Base-by-base conservation (phyloP, 2,797 vertebrate genomes). In the Echeneis naucrates region DNA sequence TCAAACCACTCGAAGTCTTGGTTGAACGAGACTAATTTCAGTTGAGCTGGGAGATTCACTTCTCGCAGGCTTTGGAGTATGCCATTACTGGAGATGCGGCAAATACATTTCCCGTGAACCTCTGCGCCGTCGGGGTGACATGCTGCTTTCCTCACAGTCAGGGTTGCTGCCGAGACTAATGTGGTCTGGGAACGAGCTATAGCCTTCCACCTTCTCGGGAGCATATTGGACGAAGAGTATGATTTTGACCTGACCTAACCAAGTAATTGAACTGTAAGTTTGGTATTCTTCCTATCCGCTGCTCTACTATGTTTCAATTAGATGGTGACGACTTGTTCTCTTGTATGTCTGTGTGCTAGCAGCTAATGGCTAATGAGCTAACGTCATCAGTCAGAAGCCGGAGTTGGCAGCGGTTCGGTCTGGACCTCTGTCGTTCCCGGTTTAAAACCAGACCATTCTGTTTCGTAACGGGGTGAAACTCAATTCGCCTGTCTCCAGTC, bases 31-130 rank as follows among this genome's bases (percentile, higher is more conserved):
- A 7, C 19, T 19, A 8, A 21, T 21, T 13, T 48, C 21, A 6
- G 21, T 24, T 24, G 45, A 12, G 13, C 30, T 58, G 86, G 84
- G 86, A 42, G 76, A 67, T 65, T 7, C 0, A 44, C 53, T 81
- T 72, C 24, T 50, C 5, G 0, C 4, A 0, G 7, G 0, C 0
- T 0, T 3, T 8, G 2, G 0, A 2, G 4, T 1, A 0, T 0
- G 9, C 10, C 0, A 3, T 7, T 0, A 0, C 2, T 2, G 0
- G 0, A 0, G 0, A 0, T 0, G 0, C 0, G 0, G 0, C 3
- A 60, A 91, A 91, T 70, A 53, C 78, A 83, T 77, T 84, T 89
- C 88, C 92, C 92, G 0, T 52, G 16, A 1, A 1, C 8, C 78
- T 14, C 1, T 48, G 74, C 68, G 48, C 57, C 5, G 10, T 2